Base-by-base conservation (phyloP, 2,797 vertebrate genomes). In the Synaphobranchus kaupii region DNA sequence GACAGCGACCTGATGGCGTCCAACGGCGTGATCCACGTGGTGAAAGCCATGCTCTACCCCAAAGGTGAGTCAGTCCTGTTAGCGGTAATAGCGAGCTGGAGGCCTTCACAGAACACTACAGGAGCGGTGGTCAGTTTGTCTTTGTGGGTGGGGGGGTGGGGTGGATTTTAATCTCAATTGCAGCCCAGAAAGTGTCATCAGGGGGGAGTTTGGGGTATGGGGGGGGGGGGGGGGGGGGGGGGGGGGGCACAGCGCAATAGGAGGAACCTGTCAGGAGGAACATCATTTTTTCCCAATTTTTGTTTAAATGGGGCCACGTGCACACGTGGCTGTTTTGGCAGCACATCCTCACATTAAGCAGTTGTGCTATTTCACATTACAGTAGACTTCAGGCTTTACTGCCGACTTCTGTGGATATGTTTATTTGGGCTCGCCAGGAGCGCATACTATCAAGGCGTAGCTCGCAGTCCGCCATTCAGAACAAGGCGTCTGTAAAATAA, bases 1-100 rank as follows among this genome's bases (percentile, higher is more conserved):
- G 90, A 97, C 90, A 92, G 96, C 73, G 99, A 99, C 94, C 93
- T 98, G 85, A 98, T 99, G 98, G 97, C 98, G 80, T 98, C 97
- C 47, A 99, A 99, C 10, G 99, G 99, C 28, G 99, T 99, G 15
- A 95, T 99, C 94, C 98, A 99, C 34, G 95, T 98, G 20, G 95
- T 99, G 89, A 98, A 98, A 91, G 98, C 97, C 88, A 93, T 99
- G n/a, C 96, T 99, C 0, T 99, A 98, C 89, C 99, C 99, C 52
- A 95, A 93, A 90, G 97, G 99, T 99, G 84, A 93, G 93, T 93
- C 86, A 39, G 83, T 54, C 86, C 86, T 71, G 31, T 44, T 84
- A 84, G 54, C 54, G 60, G 83, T n/a, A n/a, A n/a, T n/a, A 54
- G 54, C 52, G 44, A 58, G 76, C 31, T 66, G 66, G 54, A 9